Percentiles rank a stretch among this genome's conserved stretches.
Conservation (phyloP, 2,888 invertebrate species). For the Mellilla xanthometata region DNA sequence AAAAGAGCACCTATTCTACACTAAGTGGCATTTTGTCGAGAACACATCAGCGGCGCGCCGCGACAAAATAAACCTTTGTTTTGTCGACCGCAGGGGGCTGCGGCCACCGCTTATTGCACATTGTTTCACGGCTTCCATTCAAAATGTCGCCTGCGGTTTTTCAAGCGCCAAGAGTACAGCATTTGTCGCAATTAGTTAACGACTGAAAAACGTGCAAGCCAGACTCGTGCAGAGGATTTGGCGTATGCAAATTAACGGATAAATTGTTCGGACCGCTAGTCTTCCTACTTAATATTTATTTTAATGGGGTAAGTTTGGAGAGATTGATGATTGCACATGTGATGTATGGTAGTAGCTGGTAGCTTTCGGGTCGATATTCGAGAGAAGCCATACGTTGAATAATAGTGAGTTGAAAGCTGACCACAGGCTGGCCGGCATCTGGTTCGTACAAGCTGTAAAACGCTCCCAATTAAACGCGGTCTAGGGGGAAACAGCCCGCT, state of each 20-base stretch:
- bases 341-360: conserved; percentile 2
- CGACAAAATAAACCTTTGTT: conserved; percentile 39
- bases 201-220: conserved; percentile 23
- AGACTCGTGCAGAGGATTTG: conserved; percentile 7
- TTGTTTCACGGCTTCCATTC: conserved; percentile 46
- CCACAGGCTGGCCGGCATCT: conserved; percentile 41
- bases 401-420: conserved; percentile 44
- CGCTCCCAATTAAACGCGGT: conserved; percentile 52
- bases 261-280: conserved; percentile 9
- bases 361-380: conserved; percentile 1
- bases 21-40: conserved; percentile 34
- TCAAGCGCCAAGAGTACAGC: conserved; percentile 29
- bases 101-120: conserved; percentile 43
- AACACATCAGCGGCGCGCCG: conserved; percentile 30
- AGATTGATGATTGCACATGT: conserved; percentile 12
- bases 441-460: conserved; percentile 45
- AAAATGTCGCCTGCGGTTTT: conserved; percentile 43
- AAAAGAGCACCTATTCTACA: conserved; percentile 24
- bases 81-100: conserved; percentile 33
- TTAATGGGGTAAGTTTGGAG: conserved; percentile 9
- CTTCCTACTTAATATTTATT: conserved; percentile 16
- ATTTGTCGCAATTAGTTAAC: conserved; percentile 34
- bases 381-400: conserved; percentile 31
- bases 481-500: conserved; percentile 46
- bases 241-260: conserved; percentile 15